A percentile compares a stretch with the other conserved stretches of the same genome.
Conservation (phyloP, 2,888 invertebrate genomes). For the Tetanocera ferruginea region DNA sequence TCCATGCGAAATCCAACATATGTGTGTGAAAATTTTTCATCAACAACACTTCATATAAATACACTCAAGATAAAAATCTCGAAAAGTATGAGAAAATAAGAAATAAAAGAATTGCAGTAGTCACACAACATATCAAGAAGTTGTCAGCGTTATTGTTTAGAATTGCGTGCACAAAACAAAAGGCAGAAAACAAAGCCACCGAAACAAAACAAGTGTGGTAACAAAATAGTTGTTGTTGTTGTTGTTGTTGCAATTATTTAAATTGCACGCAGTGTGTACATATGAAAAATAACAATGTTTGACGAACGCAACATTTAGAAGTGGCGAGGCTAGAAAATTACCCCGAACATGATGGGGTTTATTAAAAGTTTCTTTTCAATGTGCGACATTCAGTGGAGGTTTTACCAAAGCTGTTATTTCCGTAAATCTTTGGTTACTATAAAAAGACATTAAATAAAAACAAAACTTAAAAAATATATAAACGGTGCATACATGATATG, state of each 20-base stretch:
- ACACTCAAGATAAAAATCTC: not conserved
- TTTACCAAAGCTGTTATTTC: no score
- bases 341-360: no score
- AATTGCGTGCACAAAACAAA: conserved; percentile 2
- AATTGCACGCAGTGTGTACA: not conserved
- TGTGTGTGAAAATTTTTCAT: not conserved
- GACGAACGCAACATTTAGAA: not conserved
- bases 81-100: not conserved
- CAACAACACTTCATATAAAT: no score
- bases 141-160: not conserved
- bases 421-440: no score
- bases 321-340: no score
- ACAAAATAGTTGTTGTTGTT: conserved; percentile 1
- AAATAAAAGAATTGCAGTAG: not conserved
- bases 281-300: not conserved
- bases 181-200: not conserved
- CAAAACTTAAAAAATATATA: no score
- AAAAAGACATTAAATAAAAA: no score
- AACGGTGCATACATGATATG: no score
- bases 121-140: not conserved
- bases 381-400: no score
- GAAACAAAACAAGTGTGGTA: not conserved
- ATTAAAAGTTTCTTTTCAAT: no score
- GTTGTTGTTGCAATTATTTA: not conserved
- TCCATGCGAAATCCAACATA: not conserved